These are phyloP conservation scores for Drosophila quinaria DNA, from an alignment of 2,888 invertebrate species.

Conservation along the genomic window DNA sequence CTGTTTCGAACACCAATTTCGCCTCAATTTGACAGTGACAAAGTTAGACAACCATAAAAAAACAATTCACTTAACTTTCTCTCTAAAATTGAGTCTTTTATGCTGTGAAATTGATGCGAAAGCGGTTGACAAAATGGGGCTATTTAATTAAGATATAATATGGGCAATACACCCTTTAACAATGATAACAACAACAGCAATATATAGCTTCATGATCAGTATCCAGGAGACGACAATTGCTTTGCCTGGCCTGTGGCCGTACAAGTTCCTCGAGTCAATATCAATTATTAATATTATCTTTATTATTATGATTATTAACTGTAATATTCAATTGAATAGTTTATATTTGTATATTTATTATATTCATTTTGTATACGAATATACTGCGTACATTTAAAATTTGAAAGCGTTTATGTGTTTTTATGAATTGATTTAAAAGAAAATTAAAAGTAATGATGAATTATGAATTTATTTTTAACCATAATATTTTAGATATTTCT, in stretches of 20 bases:
- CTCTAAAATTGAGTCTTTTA: not conserved
- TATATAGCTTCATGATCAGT: slow-evolving; percentile 16
- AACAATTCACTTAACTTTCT: not conserved
- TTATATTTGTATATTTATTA: slow-evolving; percentile 11
- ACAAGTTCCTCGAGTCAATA: slow-evolving; percentile 84
- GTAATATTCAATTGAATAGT: slow-evolving; percentile 3
- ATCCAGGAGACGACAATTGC: slow-evolving; percentile 44
- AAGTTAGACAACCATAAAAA: not conserved
- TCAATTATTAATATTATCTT: slow-evolving; percentile 37
- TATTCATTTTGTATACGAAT: slow-evolving; percentile 6
- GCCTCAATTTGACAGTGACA: not conserved
- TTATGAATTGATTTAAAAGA: slow-evolving; percentile 30
- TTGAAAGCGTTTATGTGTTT: slow-evolving; percentile 12
- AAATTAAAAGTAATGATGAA: slow-evolving; percentile 10
- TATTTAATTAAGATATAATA: slow-evolving; percentile 11
- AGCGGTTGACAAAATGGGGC: not conserved
- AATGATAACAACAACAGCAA: slow-evolving; percentile 13
- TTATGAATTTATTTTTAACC: slow-evolving; percentile 28
- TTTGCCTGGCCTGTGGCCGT: slow-evolving; percentile 84
- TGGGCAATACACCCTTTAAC: slow-evolving; percentile 12
- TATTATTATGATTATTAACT: slow-evolving; percentile 10
- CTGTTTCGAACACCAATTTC: slow-evolving; percentile 5
- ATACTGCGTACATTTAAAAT: slow-evolving; percentile 9
- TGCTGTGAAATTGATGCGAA: not conserved
- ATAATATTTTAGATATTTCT: slow-evolving; percentile 6